phyloP scores from a whole-genome alignment of 2,797 vertebrate genomes.

The Eulemur albifrons region DNA sequence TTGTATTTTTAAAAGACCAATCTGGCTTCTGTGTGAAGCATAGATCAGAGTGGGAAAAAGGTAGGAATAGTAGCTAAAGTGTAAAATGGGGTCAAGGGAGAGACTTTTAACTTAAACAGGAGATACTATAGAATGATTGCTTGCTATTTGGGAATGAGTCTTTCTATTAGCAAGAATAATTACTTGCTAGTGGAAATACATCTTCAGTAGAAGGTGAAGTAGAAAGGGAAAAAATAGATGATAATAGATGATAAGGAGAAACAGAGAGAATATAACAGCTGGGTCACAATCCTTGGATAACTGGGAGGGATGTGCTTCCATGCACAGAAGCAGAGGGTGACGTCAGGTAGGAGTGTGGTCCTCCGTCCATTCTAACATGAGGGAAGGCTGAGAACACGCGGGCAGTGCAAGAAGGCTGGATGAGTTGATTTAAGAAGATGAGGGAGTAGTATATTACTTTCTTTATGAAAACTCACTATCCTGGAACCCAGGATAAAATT shows the following conservation, averaged over 20 bases:
- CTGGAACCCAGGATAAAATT: background rate
- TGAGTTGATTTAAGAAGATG: background rate
- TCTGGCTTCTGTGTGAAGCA: background rate
- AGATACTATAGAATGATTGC: background rate
- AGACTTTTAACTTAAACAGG: constrained; percentile 12
- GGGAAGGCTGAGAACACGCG: background rate
- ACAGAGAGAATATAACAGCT: background rate
- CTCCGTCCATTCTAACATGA: no score
- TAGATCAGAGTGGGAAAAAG: background rate
- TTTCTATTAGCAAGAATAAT: background rate
- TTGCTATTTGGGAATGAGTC: background rate
- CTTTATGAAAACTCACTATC: background rate
- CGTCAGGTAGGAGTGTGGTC: background rate
- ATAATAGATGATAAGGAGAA: background rate
- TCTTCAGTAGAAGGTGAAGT: background rate
- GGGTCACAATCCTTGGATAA: background rate
- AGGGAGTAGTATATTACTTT: background rate
- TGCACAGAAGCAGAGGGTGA: background rate
- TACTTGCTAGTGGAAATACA: background rate
- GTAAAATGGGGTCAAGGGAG: background rate
- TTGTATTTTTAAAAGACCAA: background rate
- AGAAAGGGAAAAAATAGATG: background rate
- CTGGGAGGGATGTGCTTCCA: background rate
- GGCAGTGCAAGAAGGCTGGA: background rate
- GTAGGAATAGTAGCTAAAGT: background rate